Base-by-base conservation (phyloP, 2,888 invertebrate genomes). In the Dicyrtoma fusca region DNA sequence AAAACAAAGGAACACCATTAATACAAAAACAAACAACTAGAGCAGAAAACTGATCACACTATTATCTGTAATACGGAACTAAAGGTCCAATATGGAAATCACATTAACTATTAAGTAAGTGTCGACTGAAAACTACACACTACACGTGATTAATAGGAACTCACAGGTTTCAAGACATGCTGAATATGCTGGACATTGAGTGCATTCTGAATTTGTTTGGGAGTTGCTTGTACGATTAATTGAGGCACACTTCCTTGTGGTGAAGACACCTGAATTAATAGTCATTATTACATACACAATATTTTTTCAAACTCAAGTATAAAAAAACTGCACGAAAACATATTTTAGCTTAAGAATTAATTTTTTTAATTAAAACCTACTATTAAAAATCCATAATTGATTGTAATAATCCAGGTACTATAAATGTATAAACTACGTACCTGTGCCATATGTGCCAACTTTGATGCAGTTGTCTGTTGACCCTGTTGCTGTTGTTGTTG, bases 111-210 rank as follows among this genome's bases (percentile, higher is more conserved):
- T n/a, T n/a, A n/a, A n/a, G n/a, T n/a, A n/a, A n/a, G n/a, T n/a
- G n/a, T n/a, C n/a, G n/a, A n/a, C n/a, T n/a, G n/a, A 45, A 13
- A 13, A 45, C 13, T 13, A 45, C 13, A 45, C 45, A 10, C 13
- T 45, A 45, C 45, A 34, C 34, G 34, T 34, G 34, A 34, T 34
- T 8, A 34, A 34, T 8, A 34, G 34, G 34, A 17, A 25, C 64
- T 64, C 23, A 64, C 64, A 13, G 64, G 88, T 75, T 89, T 88
- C 83, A 90, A 87, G 13, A 90, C 89, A 82, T 91, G 91, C 75
- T 91, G 90, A 55, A 91, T 87, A 81, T 91, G 91, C 79, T 91
- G 91, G 73, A 91, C 88, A 0, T 90, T 90, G 83, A 91, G 88
- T 0, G 89, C 87, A 0, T 88, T 86, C 0, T 88, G 87, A 45